phyloP scores from a whole-genome alignment of 2,888 invertebrate genomes.

The Scotopteryx bipunctaria region DNA sequence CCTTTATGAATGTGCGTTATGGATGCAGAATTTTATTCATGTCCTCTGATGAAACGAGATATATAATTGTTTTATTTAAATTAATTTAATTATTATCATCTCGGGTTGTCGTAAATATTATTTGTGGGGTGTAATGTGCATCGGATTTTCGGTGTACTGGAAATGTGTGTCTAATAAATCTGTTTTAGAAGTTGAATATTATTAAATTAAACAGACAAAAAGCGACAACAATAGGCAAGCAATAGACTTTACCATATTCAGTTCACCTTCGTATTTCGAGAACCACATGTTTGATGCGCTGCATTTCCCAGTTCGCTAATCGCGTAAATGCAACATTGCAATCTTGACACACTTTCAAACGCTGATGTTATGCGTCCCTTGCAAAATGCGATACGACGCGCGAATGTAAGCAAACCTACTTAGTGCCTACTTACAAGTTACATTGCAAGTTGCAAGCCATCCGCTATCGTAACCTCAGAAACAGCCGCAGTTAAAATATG shows the following conservation, averaged over 20 bases:
- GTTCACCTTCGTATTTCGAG: neutral
- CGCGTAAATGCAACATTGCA: conserved; percentile 64
- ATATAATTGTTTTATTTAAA: neutral
- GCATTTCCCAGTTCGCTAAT: conserved; percentile 66
- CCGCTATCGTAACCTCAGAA: conserved; percentile 34
- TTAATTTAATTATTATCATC: no score
- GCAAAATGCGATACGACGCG: conserved; percentile 69
- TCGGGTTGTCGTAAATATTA: no score
- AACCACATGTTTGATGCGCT: conserved; percentile 23
- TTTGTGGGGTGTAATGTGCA: no score
- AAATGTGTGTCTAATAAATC: no score
- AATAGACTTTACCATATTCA: no score
- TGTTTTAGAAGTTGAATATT: no score
- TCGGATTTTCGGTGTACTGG: no score
- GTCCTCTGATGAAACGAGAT: conserved; percentile 19
- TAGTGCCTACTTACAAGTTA: no score
- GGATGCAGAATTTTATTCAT: conserved; percentile 19
- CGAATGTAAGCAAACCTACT: conserved; percentile 41
- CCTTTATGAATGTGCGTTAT: conserved; percentile 47
- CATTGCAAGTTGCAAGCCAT: conserved; percentile 32
- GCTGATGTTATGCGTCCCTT: conserved; percentile 76
- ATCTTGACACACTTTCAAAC: conserved; percentile 82
- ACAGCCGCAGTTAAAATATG: conserved; percentile 20
- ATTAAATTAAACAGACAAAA: no score
- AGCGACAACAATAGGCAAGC: no score